Base-by-base conservation (phyloP, 2,797 vertebrate species). In the Pangasius mekongensis region DNA sequence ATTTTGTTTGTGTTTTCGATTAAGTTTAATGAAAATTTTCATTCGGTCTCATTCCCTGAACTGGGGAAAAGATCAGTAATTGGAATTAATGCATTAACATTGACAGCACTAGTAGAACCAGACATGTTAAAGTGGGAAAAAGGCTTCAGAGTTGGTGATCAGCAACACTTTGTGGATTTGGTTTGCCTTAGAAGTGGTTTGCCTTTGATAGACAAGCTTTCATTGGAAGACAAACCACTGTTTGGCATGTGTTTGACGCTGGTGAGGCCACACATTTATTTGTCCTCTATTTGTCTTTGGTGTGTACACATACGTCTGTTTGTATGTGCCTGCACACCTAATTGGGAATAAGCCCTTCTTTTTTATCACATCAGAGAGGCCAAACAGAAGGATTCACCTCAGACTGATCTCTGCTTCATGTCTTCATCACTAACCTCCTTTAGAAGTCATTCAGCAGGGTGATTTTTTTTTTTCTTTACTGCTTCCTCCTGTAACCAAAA, bases 161-260 rank as follows among this genome's bases (percentile, higher is more conserved):
- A 16, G 3, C 54, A 66, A 66, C 71, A 77, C n/a, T 39, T 88
- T 66, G 69, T 60, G 52, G 87, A 30, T 84, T 84, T 56, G 81
- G 87, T 77, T 83, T 52, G 52, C 39, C 39, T 83, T 76, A 64
- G 87, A 87, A 83, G 87, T 87, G 87, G 87, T 64, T n/a, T 74
- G 36, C 58, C 54, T 84, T 87, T 82, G 52, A 87, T 73, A 60
- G 78, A 43, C 62, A n/a, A 73, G 3, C 22, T 58, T 77, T 64
- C 69, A n/a, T 76, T 74, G 81, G 43, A 83, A 64, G 58, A 87
- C 86, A 83, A 87, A 83, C 80, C 56, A 64, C 80, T 36, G 86
- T 74, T 64, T 64, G 81, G 36, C 27, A 18, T 47, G 39, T 54
- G 18, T 60, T 83, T 73, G 54, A 87, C 11, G 24, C 71, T 76